Percentiles rank a stretch among this genome's conserved stretches.
Conservation (phyloP, 2,888 invertebrate species). For the Scotopteryx bipunctaria region DNA sequence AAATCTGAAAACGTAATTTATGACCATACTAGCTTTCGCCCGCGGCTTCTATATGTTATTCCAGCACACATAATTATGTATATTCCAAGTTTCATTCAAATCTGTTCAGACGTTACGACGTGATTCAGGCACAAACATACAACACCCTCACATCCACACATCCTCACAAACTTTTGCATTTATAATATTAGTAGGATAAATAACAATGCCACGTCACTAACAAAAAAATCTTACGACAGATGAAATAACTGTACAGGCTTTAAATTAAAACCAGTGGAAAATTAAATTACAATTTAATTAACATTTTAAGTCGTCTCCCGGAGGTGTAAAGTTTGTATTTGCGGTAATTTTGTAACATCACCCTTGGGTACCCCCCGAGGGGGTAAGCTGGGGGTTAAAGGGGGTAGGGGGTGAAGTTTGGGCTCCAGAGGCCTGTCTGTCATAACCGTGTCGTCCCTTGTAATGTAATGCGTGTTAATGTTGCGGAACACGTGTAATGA, state of each 20-base stretch:
- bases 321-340: conserved; percentile 29
- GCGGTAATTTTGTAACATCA: conserved; percentile 32
- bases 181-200: no score
- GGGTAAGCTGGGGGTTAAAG: no score
- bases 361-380: background rate
- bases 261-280: conserved; percentile 10
- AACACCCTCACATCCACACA: no score
- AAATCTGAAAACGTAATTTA: no score
- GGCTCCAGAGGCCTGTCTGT: conserved; percentile 20
- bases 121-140: no score
- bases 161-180: no score
- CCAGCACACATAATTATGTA: no score
- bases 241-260: no score
- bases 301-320: conserved; percentile 22
- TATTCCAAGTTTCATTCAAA: no score
- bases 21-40: no score
- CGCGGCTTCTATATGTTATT: no score
- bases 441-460: conserved; percentile 2
- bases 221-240: background rate
- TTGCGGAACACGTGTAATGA: background rate
- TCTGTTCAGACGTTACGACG: no score
- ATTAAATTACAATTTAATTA: conserved; percentile 30
- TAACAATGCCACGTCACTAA: background rate
- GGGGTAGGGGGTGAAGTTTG: conserved; percentile 12
- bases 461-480: background rate